phyloP scores from a whole-genome alignment of 2,113 vertebrate species.

The Pampusana beccarii region DNA sequence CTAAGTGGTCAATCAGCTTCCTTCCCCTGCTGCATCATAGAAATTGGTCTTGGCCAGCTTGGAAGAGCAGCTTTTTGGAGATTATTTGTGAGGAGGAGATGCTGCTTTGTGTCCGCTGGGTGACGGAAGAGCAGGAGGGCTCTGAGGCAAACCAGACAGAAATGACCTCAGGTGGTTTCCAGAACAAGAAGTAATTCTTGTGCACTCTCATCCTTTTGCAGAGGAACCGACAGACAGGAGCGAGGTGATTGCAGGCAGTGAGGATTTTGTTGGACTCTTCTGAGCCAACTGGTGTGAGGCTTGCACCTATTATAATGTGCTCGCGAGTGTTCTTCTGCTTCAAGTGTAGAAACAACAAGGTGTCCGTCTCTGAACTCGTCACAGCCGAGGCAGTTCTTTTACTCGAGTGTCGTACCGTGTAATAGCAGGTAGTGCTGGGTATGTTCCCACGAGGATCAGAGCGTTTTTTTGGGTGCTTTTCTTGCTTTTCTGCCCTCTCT shows the following conservation, averaged over 20 bases:
- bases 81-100: background rate
- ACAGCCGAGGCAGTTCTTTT: background rate
- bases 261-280: background rate
- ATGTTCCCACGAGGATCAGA: accelerated
- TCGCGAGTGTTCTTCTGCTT: background rate
- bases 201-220: background rate
- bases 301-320: background rate
- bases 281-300: background rate
- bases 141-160: background rate
- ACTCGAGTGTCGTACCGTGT: background rate
- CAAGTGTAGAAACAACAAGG: too few relatives aligned
- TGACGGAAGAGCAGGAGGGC: too few relatives aligned
- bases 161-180: background rate
- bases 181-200: background rate
- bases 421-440: background rate
- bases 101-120: background rate
- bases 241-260: background rate
- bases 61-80: background rate
- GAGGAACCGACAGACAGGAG: background rate
- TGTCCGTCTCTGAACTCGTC: background rate
- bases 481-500: background rate
- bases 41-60: background rate
- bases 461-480: background rate
- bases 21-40: background rate
- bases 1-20: constrained; percentile 6